Conservation (phyloP, 2,797 vertebrate genomes). For the Phataginus tricuspis region DNA sequence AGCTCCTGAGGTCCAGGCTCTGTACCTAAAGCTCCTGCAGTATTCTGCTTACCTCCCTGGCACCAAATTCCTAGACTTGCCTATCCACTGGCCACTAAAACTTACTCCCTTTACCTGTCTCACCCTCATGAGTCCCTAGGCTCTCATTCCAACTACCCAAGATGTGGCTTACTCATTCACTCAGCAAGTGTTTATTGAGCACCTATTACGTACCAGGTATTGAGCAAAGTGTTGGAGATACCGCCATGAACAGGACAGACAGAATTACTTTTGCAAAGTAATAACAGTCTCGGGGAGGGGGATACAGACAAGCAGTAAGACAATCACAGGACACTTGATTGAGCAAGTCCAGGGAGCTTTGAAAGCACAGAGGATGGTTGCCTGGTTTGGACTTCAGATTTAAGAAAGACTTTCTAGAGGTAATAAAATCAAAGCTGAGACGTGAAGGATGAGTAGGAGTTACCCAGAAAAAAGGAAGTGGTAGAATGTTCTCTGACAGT, state of each 20-base stretch:
- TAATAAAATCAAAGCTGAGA: constrained; percentile 24
- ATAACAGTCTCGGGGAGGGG: background rate
- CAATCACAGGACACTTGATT: background rate
- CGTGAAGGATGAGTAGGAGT: background rate
- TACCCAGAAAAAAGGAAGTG: background rate
- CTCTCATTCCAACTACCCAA: background rate
- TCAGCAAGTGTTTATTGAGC: background rate
- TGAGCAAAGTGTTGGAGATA: background rate
- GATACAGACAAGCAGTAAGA: constrained; percentile 3
- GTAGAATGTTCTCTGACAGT: background rate
- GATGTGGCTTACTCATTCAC: background rate
- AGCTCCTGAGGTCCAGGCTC: background rate
- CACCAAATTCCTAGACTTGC: background rate
- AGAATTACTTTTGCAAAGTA: background rate
- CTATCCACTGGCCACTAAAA: background rate
- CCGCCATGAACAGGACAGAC: background rate
- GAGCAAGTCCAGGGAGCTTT: background rate
- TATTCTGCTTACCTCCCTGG: background rate
- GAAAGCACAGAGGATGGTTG: background rate
- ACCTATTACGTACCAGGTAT: background rate
- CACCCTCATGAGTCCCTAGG: background rate
- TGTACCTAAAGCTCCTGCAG: background rate
- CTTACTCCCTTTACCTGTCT: background rate
- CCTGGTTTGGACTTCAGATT: background rate
- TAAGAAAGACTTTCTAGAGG: constrained; percentile 30